These are phyloP conservation scores for Protosalanx chinensis DNA, from an alignment of 2,797 vertebrate species.

Conservation along the genomic window DNA sequence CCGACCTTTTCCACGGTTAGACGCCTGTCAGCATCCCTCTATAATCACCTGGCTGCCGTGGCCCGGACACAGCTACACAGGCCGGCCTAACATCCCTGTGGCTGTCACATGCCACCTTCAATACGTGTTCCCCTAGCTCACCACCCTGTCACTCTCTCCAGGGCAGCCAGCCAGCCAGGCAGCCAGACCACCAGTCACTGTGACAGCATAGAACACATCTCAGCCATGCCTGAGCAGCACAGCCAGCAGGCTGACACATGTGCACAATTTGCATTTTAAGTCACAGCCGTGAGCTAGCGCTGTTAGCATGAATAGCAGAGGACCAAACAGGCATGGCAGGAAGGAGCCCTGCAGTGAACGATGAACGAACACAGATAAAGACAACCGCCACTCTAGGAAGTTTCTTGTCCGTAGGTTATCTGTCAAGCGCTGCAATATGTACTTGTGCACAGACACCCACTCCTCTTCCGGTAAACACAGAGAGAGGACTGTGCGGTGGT, in stretches of 20 bases:
- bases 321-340: neutral
- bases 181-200: conserved; percentile 42
- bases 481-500: conserved; percentile 43
- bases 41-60: conserved; percentile 59
- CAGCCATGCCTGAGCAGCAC: conserved; percentile 24
- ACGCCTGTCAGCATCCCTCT: conserved; percentile 50
- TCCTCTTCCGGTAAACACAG: conserved; percentile 47
- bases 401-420: conserved; percentile 16
- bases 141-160: conserved; percentile 52
- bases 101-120: conserved; percentile 63
- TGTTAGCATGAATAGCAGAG: neutral
- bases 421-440: conserved; percentile 12
- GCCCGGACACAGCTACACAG: conserved; percentile 49
- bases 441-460: conserved; percentile 21
- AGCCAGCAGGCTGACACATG: conserved; percentile 33
- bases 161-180: conserved; percentile 48
- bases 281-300: conserved; percentile 10
- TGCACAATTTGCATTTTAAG: conserved; percentile 30
- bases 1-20: conserved; percentile 52
- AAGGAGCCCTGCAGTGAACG: neutral
- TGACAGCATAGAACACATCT: conserved; percentile 1
- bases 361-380: neutral
- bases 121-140: conserved; percentile 46
- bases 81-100: conserved; percentile 56
- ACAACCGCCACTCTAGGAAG: conserved; percentile 4